Evolutionary conservation across 2,888 invertebrate species (phyloP).

Genomic region (Coenonympha glycerion): DNA sequence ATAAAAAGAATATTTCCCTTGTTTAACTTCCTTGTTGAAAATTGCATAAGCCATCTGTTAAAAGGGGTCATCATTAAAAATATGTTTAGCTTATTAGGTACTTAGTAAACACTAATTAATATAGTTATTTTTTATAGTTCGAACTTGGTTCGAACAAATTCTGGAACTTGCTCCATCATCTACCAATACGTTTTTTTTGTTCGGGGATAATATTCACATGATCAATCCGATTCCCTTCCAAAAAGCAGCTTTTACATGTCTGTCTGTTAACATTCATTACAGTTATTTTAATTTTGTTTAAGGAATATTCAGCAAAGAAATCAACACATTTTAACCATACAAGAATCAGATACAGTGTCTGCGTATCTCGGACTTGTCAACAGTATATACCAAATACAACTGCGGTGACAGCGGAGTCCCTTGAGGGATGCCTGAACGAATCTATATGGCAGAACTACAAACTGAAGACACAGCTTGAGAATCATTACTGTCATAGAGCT

Average conservation of each 20-base stretch:
- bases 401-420: constrained; percentile 34
- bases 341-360: constrained; percentile 53
- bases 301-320: constrained; percentile 52
- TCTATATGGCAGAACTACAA: constrained; percentile 43
- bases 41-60: no score
- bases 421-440: constrained; percentile 53
- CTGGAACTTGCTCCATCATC: no score
- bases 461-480: constrained; percentile 39
- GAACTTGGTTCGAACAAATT: no score
- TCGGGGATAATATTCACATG: no score
- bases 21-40: not conserved
- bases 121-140: no score
- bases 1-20: not conserved
- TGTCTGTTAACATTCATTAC: no score
- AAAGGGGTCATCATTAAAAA: no score
- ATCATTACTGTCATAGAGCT: constrained; percentile 11
- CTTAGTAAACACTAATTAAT: no score
- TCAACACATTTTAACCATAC: constrained; percentile 59
- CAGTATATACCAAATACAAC: constrained; percentile 22
- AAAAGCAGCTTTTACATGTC: no score
- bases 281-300: constrained; percentile 25
- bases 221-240: no score
- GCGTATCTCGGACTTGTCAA: constrained; percentile 47
- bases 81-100: no score
- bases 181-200: no score